A percentile compares a stretch with the other conserved stretches of the same genome.
These are phyloP conservation scores for Tetrax tetrax DNA, from an alignment of 2,113 vertebrate genomes.

Conservation along the genomic window DNA sequence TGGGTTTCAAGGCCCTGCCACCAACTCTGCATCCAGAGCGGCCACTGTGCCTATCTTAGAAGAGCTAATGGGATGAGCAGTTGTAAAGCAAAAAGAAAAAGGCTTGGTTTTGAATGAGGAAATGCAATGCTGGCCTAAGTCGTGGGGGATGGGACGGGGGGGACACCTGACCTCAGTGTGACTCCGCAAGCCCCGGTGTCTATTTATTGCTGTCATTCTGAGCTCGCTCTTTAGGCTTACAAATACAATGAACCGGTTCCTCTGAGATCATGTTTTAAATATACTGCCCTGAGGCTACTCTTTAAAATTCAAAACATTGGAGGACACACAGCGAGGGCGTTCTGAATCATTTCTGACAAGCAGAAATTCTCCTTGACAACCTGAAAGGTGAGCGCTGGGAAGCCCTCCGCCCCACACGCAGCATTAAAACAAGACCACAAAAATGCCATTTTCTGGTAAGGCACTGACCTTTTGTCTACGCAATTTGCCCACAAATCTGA, in stretches of 20 bases:
- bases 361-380: conserved; percentile 53
- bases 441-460: neutral
- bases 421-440: conserved; percentile 18
- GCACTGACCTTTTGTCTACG: neutral
- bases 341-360: conserved; percentile 28
- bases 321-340: conserved; percentile 40
- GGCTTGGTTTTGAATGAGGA: neutral
- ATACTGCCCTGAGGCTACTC: conserved; percentile 52
- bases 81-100: neutral
- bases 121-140: neutral
- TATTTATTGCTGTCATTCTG: conserved; percentile 43
- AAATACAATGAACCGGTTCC: conserved; percentile 38
- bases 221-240: conserved; percentile 25
- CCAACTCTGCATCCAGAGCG: neutral
- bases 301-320: conserved; percentile 63
- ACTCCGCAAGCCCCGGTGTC: conserved; percentile 16
- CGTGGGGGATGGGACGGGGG: neutral
- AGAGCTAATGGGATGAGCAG: neutral
- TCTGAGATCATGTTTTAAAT: conserved; percentile 64
- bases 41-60: rapidly evolving
- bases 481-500: neutral
- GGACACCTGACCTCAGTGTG: neutral
- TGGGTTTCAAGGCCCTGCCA: neutral
- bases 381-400: neutral
- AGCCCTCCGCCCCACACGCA: neutral